Evolutionary conservation across 2,797 vertebrate genomes (phyloP).

Genomic region (Leucoraja ocellata): DNA sequence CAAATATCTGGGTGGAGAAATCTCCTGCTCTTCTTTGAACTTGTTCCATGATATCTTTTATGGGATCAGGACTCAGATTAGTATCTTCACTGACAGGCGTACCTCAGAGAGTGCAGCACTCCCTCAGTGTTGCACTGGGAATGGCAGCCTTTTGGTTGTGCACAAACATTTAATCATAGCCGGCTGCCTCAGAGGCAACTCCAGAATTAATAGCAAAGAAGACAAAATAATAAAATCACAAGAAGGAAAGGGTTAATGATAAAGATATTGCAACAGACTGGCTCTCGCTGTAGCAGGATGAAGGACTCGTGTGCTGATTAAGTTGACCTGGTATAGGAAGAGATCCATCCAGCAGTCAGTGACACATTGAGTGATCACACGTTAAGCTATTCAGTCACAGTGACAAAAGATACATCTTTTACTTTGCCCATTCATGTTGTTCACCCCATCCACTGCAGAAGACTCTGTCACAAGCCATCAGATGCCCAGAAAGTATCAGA

Average conservation of each 20-base stretch:
- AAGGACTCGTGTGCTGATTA: constrained; percentile 11
- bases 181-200: no score
- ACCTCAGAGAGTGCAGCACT: no score
- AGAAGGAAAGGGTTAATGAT: not conserved
- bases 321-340: not conserved
- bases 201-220: not conserved
- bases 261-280: not conserved
- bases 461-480: constrained; percentile 33
- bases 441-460: not conserved
- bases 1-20: no score
- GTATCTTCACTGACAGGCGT: no score
- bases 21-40: no score
- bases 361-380: constrained; percentile 36
- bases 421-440: constrained; percentile 9
- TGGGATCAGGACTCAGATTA: no score
- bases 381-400: constrained; percentile 22
- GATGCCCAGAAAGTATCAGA: not conserved
- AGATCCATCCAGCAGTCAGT: constrained; percentile 12
- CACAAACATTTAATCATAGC: no score
- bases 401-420: constrained; percentile 33
- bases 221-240: not conserved
- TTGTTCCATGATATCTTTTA: no score
- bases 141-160: no score
- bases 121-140: no score
- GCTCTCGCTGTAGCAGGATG: not conserved